Conservation (phyloP, 2,888 invertebrate species). For the Pasiphila rectangulata region DNA sequence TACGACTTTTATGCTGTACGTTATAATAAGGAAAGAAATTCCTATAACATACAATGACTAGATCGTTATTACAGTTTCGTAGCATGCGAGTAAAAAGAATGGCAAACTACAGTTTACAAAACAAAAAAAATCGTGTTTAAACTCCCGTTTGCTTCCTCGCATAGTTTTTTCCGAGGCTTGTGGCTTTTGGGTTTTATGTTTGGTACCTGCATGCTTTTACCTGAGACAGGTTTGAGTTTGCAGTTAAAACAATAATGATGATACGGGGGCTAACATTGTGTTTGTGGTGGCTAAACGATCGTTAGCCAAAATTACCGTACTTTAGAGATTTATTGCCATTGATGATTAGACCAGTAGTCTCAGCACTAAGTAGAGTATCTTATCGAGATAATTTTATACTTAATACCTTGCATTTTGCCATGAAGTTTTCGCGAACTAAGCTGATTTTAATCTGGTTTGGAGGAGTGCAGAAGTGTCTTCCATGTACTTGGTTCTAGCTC, state of each 20-base stretch:
- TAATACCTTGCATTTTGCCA: background rate
- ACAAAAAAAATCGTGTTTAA: conserved; percentile 9
- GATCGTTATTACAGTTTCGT: background rate
- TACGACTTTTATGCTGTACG: conserved; percentile 1
- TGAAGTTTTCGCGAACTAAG: background rate
- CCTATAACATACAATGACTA: background rate
- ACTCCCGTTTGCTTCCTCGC: background rate
- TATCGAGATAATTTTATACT: background rate
- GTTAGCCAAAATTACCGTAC: too few species aligned
- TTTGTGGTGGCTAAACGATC: too few species aligned
- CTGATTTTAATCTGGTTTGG: conserved; percentile 1
- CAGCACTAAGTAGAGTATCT: background rate
- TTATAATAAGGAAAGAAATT: conserved; percentile 7
- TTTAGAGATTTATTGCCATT: background rate
- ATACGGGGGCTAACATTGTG: too few species aligned
- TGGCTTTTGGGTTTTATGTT: background rate
- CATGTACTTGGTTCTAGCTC: background rate
- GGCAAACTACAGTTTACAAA: background rate
- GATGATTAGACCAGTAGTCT: background rate
- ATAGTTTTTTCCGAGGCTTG: conserved; percentile 1
- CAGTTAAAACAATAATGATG: conserved; percentile 1
- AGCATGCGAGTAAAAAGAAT: conserved; percentile 8
- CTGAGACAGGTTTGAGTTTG: conserved; percentile 13
- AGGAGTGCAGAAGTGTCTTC: background rate
- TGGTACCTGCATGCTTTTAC: conserved; percentile 27